Evolutionary conservation across 2,113 vertebrate species (phyloP), one percentile per base, ranked within the genome.

Genomic region (Carollia perspicillata): DNA sequence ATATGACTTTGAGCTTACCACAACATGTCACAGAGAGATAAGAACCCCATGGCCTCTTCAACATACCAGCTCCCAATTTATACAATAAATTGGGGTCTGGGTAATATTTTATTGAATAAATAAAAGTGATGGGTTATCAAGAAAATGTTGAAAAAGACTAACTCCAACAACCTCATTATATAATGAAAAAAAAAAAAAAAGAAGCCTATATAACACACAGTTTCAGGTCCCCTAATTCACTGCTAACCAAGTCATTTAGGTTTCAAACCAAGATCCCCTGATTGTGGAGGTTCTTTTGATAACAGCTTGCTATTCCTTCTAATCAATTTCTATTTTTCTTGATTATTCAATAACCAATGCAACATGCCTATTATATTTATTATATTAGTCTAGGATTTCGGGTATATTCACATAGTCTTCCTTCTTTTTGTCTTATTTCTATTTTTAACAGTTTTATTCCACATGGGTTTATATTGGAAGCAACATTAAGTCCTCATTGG

Each of bases 401-500:
- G 1, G 14, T 40, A 68, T 86, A 58, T 20, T 80, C 16, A 28
- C 68, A 2, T 51, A 35, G 5, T 47, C 7, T n/a, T 85, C 8
- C 26, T 90, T 77, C 8, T 71, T 80, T 91, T 33, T 74, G 13
- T 66, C 35, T 14, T 51, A 55, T 65, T 95, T 78, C 14, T 86
- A 44, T 49, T 30, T 30, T 88, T 89, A 89, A 16, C 6, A 89
- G 16, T 55, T 72, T 86, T 77, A 87, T 51, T 89, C 3, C 69
- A 22, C 18, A 17, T 63, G 42, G 92, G 37, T 55, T 93, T 95
- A 86, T 93, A 96, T 69, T 89, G 37, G 92, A 44, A 97, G 75
- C 37, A 89, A 77, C 4, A 68, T 49, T 90, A 66, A 91, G 78
- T 78, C 53, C 12, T 94, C 78, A 35, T 4, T 78, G 17, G 10